Evolutionary conservation across 2,797 vertebrate species (phyloP), one percentile per base, ranked within the genome.

Genomic region (Gephyroberyx darwinii): DNA sequence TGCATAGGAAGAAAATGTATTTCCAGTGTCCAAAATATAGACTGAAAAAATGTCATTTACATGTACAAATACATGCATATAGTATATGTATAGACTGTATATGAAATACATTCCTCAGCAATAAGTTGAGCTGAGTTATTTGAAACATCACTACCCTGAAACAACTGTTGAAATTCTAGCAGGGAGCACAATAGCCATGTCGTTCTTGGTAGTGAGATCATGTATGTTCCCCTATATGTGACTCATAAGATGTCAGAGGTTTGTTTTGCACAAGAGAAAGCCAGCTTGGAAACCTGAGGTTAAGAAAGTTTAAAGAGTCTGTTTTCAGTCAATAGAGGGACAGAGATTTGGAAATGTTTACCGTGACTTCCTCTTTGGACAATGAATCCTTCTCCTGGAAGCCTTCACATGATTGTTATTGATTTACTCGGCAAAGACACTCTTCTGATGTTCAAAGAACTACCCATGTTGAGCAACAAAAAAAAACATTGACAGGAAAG

Each of bases 311-410:
- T 26, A 26, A 26, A 26, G 26, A 26, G 1, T 4, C 26, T 26
- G 26, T 26, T 26, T 26, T 26, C 26, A 26, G 26, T 26, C 1
- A 4, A 26, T 26, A 2, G 26, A 55, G 39, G 0, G 20, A 50
- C 17, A 55, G 48, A 1, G 6, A 43, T 53, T 3, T 48, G 26
- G 43, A 58, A 61, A 48, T 8, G 7, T 50, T 50, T n/a, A 19
- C 9, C 9, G 47, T 19, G 19, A 50, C 17, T n/a, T 30, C 48
- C 51, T 43, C n/a, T 10, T 19, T 4, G 0, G 19, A 78, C 66
- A 81, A 43, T 59, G 8, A 17, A 2, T 43, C 74, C 37, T 64
- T 69, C 69, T 63, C 39, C 33, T 39, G 12, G 12, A 52, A 54
- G 41, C 13, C 3, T 16, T 62, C 55, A 19, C 56, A 39, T 13